Conservation (phyloP, 35 echinoderm and acorn worm genomes). For the Apostichopus japonicus region DNA sequence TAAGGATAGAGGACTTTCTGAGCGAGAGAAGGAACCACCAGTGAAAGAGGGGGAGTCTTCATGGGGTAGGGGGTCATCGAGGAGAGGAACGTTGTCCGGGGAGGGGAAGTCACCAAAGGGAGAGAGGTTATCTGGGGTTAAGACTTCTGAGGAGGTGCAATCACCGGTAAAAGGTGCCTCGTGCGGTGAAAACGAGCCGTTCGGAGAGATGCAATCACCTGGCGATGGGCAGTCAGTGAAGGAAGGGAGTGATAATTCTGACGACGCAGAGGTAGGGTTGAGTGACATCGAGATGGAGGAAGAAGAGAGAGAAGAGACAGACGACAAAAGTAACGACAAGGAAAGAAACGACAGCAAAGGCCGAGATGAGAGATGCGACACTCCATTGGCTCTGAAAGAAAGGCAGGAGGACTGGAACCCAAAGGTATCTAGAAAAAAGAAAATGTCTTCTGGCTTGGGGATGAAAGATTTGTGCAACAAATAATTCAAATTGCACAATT, state of each 20-base stretch:
- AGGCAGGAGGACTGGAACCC: slow-evolving; percentile 79
- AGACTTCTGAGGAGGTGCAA: no score
- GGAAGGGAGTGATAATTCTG: not conserved
- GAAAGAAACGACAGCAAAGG: not conserved
- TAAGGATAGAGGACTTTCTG: not conserved
- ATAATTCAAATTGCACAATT: no score
- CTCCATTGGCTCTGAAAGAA: slow-evolving; percentile 71
- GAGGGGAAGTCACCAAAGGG: not conserved
- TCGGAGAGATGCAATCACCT: no score
- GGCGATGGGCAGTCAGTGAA: no score
- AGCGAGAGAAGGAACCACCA: not conserved
- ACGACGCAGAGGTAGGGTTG: not conserved
- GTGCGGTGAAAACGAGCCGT: no score
- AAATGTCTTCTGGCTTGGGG: no score
- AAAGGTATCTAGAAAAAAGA: slow-evolving; percentile 43
- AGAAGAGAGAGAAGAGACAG: not conserved
- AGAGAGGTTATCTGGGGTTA: not conserved
- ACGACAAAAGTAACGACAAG: slow-evolving; percentile 9
- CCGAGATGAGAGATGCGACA: slow-evolving; percentile 3
- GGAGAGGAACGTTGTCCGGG: not conserved
- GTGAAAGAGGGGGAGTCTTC: not conserved
- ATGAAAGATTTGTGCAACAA: no score
- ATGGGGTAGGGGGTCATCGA: not conserved
- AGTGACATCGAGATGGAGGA: slow-evolving; percentile 27
- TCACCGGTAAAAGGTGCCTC: no score